phyloP scores from a whole-genome alignment of 2,797 vertebrate species.

The Chaunax sp. region DNA sequence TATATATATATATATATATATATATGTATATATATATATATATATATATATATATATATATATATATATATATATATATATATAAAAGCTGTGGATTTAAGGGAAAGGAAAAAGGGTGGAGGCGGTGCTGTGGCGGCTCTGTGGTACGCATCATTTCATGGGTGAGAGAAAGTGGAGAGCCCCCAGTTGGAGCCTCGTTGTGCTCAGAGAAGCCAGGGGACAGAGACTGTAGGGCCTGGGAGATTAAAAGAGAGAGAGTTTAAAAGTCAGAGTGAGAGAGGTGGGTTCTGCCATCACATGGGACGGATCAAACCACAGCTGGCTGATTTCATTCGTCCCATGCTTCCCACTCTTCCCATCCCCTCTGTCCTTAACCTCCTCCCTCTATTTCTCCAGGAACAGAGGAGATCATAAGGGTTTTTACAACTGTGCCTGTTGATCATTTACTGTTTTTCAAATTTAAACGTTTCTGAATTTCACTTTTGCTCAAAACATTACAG shows the following conservation, averaged over 20 bases:
- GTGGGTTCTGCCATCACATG: constrained; percentile 59
- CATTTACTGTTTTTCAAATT: not conserved
- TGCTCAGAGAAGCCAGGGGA: constrained; percentile 57
- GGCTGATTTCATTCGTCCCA: constrained; percentile 74
- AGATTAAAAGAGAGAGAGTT: constrained; percentile 38
- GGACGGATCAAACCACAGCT: constrained; percentile 79
- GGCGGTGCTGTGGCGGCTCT: constrained; percentile 12
- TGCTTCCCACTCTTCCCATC: constrained; percentile 63
- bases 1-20: no score
- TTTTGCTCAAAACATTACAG: not conserved
- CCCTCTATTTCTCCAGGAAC: constrained; percentile 27
- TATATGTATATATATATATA: no score
- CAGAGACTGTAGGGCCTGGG: constrained; percentile 55
- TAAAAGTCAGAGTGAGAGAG: constrained; percentile 37
- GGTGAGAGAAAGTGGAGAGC: constrained; percentile 71
- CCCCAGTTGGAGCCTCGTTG: constrained; percentile 65
- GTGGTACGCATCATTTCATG: constrained; percentile 74
- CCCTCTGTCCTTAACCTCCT: constrained; percentile 48
- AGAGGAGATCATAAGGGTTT: constrained; percentile 17
- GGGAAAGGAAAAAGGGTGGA: constrained; percentile 19
- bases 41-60: no score
- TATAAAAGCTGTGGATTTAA: constrained; percentile 34
- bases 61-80: no score
- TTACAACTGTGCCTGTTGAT: constrained; percentile 43
- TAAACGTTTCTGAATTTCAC: constrained; percentile 9